phyloP scores from a whole-genome alignment of 1,140 invertebrate species.

The Cryptotermes secundus region DNA sequence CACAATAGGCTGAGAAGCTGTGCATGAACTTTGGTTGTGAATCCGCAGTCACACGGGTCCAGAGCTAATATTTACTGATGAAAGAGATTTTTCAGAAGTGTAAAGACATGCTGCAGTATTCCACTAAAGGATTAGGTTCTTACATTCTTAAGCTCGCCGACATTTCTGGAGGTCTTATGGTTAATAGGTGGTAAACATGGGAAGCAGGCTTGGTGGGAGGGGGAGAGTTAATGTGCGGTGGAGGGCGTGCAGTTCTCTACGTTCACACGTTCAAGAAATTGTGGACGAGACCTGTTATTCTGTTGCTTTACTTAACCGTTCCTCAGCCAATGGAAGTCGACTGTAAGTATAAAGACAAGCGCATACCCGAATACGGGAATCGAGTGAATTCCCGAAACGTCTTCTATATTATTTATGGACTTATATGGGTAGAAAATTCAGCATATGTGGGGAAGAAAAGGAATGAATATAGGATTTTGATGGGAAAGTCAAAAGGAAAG shows the following conservation, averaged over 20 bases:
- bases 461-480: too few relatives aligned
- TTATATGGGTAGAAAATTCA: too few relatives aligned
- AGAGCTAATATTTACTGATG: background rate
- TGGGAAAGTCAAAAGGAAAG: too few relatives aligned
- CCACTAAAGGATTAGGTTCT: background rate
- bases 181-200: conserved; percentile 17
- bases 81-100: conserved; percentile 2
- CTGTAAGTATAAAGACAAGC: too few relatives aligned
- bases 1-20: background rate
- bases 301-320: background rate
- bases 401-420: too few relatives aligned
- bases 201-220: background rate
- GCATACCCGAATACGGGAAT: too few relatives aligned
- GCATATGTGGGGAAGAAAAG: too few relatives aligned
- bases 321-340: too few relatives aligned
- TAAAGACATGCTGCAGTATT: background rate
- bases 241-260: too few relatives aligned
- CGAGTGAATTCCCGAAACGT: too few relatives aligned
- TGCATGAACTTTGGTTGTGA: background rate
- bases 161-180: background rate
- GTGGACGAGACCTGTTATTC: background rate
- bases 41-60: background rate
- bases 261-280: background rate
- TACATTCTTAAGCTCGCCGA: background rate
- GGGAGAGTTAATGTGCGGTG: too few relatives aligned